These are phyloP conservation scores for Dendroctonus valens DNA, from an alignment of 1,140 invertebrate genomes.

Conservation along the genomic window DNA sequence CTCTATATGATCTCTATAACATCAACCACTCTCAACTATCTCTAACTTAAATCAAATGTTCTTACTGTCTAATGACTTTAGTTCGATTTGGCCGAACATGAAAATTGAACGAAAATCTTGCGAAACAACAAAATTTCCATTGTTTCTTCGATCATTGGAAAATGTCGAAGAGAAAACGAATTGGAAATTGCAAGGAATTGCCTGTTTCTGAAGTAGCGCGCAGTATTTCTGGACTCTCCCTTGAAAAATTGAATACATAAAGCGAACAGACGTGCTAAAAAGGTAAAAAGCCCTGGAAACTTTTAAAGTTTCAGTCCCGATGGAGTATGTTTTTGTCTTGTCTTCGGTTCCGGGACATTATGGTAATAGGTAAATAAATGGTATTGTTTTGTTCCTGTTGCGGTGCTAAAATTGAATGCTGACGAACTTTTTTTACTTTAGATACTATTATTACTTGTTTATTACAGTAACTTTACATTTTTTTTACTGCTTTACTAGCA, in stretches of 20 bases:
- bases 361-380: constrained; percentile 12
- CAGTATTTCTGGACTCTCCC: constrained; percentile 20
- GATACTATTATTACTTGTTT: too few relatives aligned
- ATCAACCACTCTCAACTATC: too few relatives aligned
- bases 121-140: constrained; percentile 8
- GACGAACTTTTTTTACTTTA: too few relatives aligned
- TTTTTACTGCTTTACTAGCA: too few relatives aligned
- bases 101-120: too few relatives aligned
- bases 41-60: too few relatives aligned
- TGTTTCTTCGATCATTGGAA: constrained; percentile 3
- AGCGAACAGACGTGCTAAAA: constrained; percentile 34
- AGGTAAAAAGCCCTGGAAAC: constrained; percentile 32
- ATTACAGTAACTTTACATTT: too few relatives aligned
- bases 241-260: constrained; percentile 36
- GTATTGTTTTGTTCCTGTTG: not conserved
- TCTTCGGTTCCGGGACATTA: constrained; percentile 1
- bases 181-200: constrained; percentile 33
- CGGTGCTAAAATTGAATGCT: too few relatives aligned
- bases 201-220: constrained; percentile 26
- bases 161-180: constrained; percentile 24
- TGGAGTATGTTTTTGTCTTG: constrained; percentile 21
- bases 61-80: too few relatives aligned
- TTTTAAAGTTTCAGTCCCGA: constrained; percentile 31
- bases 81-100: too few relatives aligned
- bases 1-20: too few relatives aligned